Evolutionary conservation across 2,797 vertebrate species (phyloP).

Genomic region (Tenualosa ilisha): DNA sequence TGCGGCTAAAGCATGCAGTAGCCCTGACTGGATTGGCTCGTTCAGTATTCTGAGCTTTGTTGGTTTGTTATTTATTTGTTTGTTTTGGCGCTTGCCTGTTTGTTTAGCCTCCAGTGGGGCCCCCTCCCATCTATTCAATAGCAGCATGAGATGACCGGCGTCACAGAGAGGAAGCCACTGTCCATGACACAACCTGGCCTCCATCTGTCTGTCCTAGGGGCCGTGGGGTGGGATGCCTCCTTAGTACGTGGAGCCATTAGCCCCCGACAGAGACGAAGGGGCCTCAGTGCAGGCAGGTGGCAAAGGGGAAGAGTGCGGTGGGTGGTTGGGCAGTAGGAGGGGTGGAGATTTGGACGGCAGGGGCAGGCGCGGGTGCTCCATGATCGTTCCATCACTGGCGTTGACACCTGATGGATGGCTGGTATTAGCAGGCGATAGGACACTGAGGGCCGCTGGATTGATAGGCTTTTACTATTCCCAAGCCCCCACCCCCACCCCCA

Average conservation of each 20-base stretch:
- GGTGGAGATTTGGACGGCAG: neutral
- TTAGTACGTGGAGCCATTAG: neutral
- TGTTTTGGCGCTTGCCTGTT: neutral
- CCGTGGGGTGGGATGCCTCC: neutral
- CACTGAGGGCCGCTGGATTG: neutral
- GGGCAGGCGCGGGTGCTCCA: neutral
- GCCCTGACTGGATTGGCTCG: neutral
- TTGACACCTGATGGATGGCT: neutral
- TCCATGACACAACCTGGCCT: neutral
- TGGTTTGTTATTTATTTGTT: neutral
- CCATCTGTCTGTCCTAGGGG: neutral
- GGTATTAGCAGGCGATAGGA: neutral
- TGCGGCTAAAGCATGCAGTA: neutral
- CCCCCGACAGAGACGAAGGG: neutral
- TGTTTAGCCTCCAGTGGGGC: neutral
- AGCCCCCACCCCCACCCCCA: neutral
- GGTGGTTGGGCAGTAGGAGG: neutral
- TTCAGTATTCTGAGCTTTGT: neutral
- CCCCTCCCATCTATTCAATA: neutral
- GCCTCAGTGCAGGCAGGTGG: neutral
- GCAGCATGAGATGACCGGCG: neutral
- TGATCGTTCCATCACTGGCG: neutral
- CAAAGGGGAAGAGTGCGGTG: neutral
- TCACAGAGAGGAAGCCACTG: neutral
- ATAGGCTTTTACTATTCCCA: neutral